These are phyloP conservation scores for Gallinago jamesoni DNA, from an alignment of 2,113 vertebrate species.

Conservation along the genomic window DNA sequence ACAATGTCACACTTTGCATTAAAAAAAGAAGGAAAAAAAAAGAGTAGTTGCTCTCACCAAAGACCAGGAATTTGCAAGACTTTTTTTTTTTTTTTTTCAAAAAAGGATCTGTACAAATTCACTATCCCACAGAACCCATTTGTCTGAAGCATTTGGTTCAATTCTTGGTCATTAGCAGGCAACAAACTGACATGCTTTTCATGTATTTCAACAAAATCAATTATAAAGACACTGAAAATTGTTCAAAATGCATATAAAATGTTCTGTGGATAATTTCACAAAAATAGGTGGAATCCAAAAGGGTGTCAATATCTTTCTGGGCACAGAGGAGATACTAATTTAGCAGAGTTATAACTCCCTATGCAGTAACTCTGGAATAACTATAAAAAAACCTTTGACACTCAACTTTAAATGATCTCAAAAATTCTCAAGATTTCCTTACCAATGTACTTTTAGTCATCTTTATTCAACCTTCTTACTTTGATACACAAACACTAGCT, in stretches of 20 bases:
- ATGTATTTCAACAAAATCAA: neutral
- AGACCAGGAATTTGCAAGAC: neutral
- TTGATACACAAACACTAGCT: neutral
- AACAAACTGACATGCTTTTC: neutral
- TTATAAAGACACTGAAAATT: neutral
- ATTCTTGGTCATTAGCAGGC: neutral
- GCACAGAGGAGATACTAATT: neutral
- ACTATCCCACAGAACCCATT: neutral
- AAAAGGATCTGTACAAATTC: neutral
- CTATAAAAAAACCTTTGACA: neutral
- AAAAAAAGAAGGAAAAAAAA: neutral
- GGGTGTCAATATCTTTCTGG: neutral
- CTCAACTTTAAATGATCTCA: neutral
- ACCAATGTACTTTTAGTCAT: neutral
- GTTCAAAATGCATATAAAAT: neutral
- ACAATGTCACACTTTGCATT: neutral
- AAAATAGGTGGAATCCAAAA: neutral
- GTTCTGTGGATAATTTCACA: neutral
- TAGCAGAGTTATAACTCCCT: neutral
- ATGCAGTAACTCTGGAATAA: neutral
- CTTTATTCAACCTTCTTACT: neutral
- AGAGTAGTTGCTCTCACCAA: neutral
- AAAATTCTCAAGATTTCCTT: conserved; percentile 6
- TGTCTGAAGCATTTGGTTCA: neutral
- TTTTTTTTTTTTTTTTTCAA: neutral